A percentile compares a stretch with the other conserved stretches of the same genome.
Evolutionary conservation across 2,888 invertebrate species (phyloP).

Genomic region (Heteromurus nitidus): DNA sequence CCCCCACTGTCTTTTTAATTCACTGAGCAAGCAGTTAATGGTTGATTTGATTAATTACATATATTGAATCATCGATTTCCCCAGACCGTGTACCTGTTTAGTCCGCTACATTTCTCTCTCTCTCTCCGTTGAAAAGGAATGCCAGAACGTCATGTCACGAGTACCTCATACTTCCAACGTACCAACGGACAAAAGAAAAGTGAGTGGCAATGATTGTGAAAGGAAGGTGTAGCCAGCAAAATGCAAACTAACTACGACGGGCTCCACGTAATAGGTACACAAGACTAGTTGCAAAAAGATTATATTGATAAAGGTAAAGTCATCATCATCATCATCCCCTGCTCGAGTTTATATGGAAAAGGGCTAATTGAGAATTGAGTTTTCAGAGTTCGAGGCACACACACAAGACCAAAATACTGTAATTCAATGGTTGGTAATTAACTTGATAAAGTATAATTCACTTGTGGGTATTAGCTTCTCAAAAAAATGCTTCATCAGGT

Average conservation of each 20-base stretch:
- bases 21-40: slow-evolving; percentile 36
- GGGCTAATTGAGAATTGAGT: slow-evolving; percentile 33
- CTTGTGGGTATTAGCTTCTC: too few relatives aligned
- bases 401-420: slow-evolving; percentile 37
- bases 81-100: slow-evolving; percentile 18
- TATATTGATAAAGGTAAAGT: too few relatives aligned
- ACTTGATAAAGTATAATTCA: slow-evolving; percentile 46
- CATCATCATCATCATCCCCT: too few relatives aligned
- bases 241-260: too few relatives aligned
- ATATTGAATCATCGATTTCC: slow-evolving; percentile 27
- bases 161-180: not conserved
- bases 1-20: slow-evolving; percentile 11
- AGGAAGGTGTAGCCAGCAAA: too few relatives aligned
- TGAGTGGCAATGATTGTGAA: not conserved
- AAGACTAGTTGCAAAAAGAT: too few relatives aligned
- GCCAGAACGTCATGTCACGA: too few relatives aligned
- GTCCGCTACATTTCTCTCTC: not conserved
- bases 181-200: not conserved
- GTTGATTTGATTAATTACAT: slow-evolving; percentile 58
- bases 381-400: slow-evolving; percentile 10
- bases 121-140: not conserved
- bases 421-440: slow-evolving; percentile 55
- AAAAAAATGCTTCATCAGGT: not conserved
- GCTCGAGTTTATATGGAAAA: not conserved
- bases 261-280: too few relatives aligned